A percentile compares a stretch with the other conserved stretches of the same genome.
phyloP scores from a whole-genome alignment of 2,113 vertebrate species.

The Campylomormyrus tamandua region DNA sequence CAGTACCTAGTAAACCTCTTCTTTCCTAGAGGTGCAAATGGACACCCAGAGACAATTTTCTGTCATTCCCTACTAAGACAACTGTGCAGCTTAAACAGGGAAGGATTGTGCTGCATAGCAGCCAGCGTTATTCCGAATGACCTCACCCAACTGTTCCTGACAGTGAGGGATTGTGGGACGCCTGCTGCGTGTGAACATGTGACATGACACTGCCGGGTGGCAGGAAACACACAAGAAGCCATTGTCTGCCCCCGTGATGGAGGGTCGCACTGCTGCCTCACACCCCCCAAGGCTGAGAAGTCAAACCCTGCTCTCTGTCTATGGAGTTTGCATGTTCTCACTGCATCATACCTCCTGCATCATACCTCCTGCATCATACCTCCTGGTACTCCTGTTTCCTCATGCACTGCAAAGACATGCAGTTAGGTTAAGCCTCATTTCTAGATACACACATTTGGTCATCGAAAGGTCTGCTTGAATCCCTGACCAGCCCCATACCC shows the following conservation, averaged over 20 bases:
- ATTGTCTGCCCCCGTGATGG: conserved; percentile 6
- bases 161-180: not conserved
- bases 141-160: not conserved
- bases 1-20: not conserved
- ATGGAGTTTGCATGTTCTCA: not conserved
- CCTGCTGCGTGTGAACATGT: conserved; percentile 21
- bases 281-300: not conserved
- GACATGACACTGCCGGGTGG: conserved; percentile 21
- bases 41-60: not conserved
- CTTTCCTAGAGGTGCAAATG: not conserved
- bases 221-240: conserved; percentile 7
- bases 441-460: not conserved
- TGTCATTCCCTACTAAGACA: not conserved
- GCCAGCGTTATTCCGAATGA: not conserved
- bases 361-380: not conserved
- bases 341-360: not conserved
- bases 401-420: not conserved
- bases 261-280: not conserved
- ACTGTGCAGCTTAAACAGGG: not conserved
- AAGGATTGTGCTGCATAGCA: not conserved
- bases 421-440: not conserved
- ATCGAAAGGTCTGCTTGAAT: not conserved
- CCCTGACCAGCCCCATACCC: not conserved
- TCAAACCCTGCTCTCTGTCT: not conserved
- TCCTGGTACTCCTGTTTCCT: not conserved